Evolutionary conservation across 2,888 invertebrate genomes (phyloP).

Genomic region (Gastracanthus pulcherrimus): DNA sequence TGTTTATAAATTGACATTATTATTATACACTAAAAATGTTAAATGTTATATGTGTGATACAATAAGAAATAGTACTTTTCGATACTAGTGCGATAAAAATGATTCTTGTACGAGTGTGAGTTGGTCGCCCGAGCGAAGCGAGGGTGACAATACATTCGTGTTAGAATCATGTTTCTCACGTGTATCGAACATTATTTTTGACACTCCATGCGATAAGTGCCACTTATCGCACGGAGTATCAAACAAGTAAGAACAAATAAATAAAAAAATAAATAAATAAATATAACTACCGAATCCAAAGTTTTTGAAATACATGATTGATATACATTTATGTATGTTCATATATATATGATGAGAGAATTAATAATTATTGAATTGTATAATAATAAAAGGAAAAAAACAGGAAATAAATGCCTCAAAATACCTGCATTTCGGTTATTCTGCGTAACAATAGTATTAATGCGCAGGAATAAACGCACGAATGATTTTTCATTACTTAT

Average conservation of each 20-base stretch:
- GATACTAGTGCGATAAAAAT: too few relatives aligned
- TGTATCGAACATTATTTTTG: too few relatives aligned
- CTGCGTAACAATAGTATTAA: background rate
- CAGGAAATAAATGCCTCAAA: conserved; percentile 47
- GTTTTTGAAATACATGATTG: conserved; percentile 31
- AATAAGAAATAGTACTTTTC: conserved; percentile 31
- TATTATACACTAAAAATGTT: conserved; percentile 33
- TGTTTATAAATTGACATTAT: conserved; percentile 27
- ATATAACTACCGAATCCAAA: conserved; percentile 13
- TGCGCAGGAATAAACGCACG: background rate
- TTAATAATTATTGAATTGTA: conserved; percentile 24
- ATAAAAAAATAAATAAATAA: conserved; percentile 1
- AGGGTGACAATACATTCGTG: too few relatives aligned
- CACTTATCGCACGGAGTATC: too few relatives aligned
- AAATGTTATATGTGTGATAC: conserved; percentile 52
- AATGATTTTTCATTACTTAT: background rate
- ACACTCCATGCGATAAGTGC: too few relatives aligned
- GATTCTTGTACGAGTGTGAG: too few relatives aligned
- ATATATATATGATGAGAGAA: background rate
- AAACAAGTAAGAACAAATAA: too few relatives aligned
- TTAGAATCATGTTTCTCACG: too few relatives aligned
- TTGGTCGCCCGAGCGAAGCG: too few relatives aligned
- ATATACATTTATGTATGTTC: conserved; percentile 20
- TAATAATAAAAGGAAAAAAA: conserved; percentile 15
- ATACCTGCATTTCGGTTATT: conserved; percentile 2